Conservation (phyloP, 2,113 vertebrate species). For the Spheniscus mendiculus region DNA sequence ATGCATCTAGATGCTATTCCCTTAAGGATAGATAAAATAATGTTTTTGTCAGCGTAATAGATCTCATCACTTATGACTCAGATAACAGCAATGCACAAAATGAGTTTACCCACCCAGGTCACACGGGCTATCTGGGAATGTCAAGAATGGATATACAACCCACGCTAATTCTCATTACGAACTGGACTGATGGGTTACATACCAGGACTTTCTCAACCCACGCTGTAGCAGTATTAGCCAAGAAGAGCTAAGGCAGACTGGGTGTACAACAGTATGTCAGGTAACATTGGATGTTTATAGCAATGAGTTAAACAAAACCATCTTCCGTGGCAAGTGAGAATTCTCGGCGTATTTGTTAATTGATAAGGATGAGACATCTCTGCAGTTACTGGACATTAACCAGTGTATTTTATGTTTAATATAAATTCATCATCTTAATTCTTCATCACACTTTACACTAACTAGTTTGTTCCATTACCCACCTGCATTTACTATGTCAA, state of each 20-base stretch:
- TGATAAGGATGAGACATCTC: neutral
- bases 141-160: neutral
- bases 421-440: neutral
- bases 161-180: neutral
- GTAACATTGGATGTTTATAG: neutral
- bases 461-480: neutral
- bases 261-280: neutral
- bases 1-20: neutral
- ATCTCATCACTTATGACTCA: neutral
- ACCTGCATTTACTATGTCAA: neutral
- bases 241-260: neutral
- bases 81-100: neutral
- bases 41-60: neutral
- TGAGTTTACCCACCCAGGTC: neutral
- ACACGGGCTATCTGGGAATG: fast-evolving
- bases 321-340: neutral
- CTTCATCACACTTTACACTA: neutral
- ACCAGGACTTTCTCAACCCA: neutral
- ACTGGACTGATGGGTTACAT: neutral
- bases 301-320: neutral
- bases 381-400: neutral
- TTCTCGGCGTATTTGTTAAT: neutral
- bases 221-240: neutral
- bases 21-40: neutral
- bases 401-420: neutral